Conservation (phyloP, 1,140 invertebrate genomes). For the Hycleus cichorii region DNA sequence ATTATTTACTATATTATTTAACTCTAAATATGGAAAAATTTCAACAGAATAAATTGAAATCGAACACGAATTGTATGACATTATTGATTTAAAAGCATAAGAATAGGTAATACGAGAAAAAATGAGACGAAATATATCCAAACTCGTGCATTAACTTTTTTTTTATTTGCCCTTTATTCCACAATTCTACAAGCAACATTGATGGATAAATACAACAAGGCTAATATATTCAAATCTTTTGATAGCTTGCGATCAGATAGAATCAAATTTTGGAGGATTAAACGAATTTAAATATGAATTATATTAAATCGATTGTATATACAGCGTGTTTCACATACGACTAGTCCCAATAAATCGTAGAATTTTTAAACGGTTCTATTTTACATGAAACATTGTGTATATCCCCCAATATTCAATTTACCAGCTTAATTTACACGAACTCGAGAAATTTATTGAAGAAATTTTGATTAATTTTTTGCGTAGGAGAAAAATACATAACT, state of each 20-base stretch:
- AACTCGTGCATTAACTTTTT: neutral
- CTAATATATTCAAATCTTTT: constrained; percentile 12
- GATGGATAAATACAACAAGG: constrained; percentile 4
- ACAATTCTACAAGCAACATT: constrained; percentile 12
- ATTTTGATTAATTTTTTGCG: neutral
- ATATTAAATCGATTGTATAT: neutral
- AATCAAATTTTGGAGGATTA: constrained; percentile 12
- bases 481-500: too few relatives aligned
- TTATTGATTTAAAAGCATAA: too few relatives aligned
- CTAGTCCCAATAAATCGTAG: too few relatives aligned
- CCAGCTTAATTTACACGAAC: too few relatives aligned
- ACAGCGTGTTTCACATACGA: too few relatives aligned
- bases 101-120: too few relatives aligned
- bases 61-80: neutral
- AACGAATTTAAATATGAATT: constrained; percentile 14
- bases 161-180: too few relatives aligned
- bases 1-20: neutral
- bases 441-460: neutral
- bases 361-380: too few relatives aligned
- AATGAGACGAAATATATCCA: too few relatives aligned
- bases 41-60: neutral
- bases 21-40: neutral
- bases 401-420: too few relatives aligned
- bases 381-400: too few relatives aligned
- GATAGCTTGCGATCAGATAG: constrained; percentile 11